Evolutionary conservation across 2,888 invertebrate genomes (phyloP), one percentile per base, ranked within the genome.

Genomic region (Drosophila rubida): DNA sequence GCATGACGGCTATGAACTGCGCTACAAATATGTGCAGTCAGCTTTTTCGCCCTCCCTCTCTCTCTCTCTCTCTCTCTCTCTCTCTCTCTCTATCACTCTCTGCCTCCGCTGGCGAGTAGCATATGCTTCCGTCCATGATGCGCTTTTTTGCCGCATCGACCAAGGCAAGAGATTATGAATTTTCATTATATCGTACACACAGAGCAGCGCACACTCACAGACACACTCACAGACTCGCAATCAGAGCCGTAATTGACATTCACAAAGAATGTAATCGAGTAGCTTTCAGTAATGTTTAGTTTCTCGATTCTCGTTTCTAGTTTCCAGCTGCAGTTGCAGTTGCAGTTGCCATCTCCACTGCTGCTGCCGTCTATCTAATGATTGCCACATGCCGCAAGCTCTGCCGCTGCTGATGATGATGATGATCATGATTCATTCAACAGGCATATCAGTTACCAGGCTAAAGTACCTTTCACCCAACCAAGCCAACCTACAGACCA

Each of bases 81-180:
- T 57, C 5, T 32, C 2, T 7, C n/a, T 37, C 11, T 16, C 16
- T 16, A 16, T 25, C 22, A 23, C 2, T 37, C 11, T 55, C n/a
- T 57, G 7, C 25, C 2, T 7, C n/a, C 25, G 59, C 37, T 44
- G 50, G 25, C 71, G 57, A 37, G 51, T 63, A 48, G 54, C 76
- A 64, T 64, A 54, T 66, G 63, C 9, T 66, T 60, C 9, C 13
- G 9, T 19, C 23, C 42, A 37, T 51, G 63, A 11, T 66, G 61
- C 41, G 45, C 49, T 62, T 64, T 44, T 44, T 54, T 54, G 16
- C 30, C 32, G 14, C 32, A 30, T 14, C 44, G 77, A 54, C 58
- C 77, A 54, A 54, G 51, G 44, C 35, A 30, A 51, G 13, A 84
- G 84, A 78, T 87, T 87, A 78, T 87, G 86, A 65, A 85, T 87